Evolutionary conservation across 2,797 vertebrate species (phyloP).

Genomic region (Pseudomugil gertrudae): DNA sequence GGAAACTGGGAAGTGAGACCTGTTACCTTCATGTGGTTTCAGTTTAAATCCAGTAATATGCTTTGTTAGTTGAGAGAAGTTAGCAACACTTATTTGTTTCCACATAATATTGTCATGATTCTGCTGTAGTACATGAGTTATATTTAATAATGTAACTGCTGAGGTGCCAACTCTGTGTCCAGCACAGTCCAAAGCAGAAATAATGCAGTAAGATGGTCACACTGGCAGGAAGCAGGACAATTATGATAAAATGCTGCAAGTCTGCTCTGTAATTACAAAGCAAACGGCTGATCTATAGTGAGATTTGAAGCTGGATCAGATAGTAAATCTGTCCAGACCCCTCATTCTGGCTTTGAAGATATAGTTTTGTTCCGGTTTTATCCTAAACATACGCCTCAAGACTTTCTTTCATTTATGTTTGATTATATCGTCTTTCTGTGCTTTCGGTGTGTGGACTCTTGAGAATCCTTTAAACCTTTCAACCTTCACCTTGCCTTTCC

Average conservation of each 20-base stretch:
- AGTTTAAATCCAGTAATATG: constrained; percentile 14
- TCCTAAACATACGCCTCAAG: not conserved
- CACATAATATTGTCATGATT: not conserved
- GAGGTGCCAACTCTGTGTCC: constrained; percentile 7
- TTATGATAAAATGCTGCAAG: constrained; percentile 67
- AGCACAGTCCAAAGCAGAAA: constrained; percentile 20
- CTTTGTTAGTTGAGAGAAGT: not conserved
- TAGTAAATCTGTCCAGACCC: constrained; percentile 46
- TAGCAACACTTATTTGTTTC: constrained; percentile 12
- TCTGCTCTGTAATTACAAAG: constrained; percentile 68
- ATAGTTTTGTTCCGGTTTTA: constrained; percentile 13
- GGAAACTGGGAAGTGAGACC: constrained; percentile 49
- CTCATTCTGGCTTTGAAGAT: constrained; percentile 49
- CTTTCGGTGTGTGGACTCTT: constrained; percentile 11
- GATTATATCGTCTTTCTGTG: not conserved
- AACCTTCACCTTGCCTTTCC: not conserved
- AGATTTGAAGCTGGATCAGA: constrained; percentile 66
- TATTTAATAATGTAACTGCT: not conserved
- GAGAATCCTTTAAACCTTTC: not conserved
- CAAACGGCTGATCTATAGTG: constrained; percentile 67
- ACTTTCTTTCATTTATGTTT: constrained; percentile 3
- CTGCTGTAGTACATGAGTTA: not conserved
- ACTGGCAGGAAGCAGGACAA: constrained; percentile 63
- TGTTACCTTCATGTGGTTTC: constrained; percentile 33
- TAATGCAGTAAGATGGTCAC: constrained; percentile 22